Evolutionary conservation across 2,888 invertebrate genomes (phyloP).

Genomic region (Hermaeophaga mercurialis): DNA sequence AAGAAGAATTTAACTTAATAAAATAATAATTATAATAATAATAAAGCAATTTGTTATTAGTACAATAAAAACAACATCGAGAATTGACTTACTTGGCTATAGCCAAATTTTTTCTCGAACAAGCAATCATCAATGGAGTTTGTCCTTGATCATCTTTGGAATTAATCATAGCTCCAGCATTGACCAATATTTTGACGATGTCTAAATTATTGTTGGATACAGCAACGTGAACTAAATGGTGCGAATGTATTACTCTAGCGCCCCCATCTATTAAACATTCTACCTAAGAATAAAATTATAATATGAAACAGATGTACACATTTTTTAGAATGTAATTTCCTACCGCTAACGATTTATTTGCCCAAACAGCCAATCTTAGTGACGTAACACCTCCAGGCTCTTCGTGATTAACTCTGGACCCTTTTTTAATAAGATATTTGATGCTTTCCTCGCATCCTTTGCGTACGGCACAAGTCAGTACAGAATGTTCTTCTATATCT

Average conservation of each 20-base stretch:
- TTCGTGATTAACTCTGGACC: slow-evolving; percentile 71
- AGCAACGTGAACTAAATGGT: slow-evolving; percentile 72
- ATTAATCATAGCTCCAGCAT: slow-evolving; percentile 66
- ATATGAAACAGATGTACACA: slow-evolving; percentile 43
- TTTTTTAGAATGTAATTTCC: slow-evolving; percentile 6
- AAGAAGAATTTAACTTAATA: no score
- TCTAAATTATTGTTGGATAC: slow-evolving; percentile 66
- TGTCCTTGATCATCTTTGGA: slow-evolving; percentile 69
- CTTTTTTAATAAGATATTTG: slow-evolving; percentile 61
- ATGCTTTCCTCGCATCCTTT: slow-evolving; percentile 56
- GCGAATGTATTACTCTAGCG: slow-evolving; percentile 72
- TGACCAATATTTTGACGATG: slow-evolving; percentile 63
- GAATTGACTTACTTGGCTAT: slow-evolving; percentile 54
- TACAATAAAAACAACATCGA: no score
- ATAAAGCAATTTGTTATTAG: no score
- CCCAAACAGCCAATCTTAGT: slow-evolving; percentile 72
- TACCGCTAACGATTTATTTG: slow-evolving; percentile 63
- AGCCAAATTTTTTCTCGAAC: slow-evolving; percentile 52
- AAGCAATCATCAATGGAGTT: slow-evolving; percentile 70
- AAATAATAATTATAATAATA: no score
- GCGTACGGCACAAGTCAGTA: slow-evolving; percentile 58
- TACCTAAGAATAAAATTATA: slow-evolving; percentile 14
- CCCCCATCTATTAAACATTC: slow-evolving; percentile 65
- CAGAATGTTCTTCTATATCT: slow-evolving; percentile 58
- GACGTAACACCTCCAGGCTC: slow-evolving; percentile 74